phyloP scores from a whole-genome alignment of 1,140 invertebrate species.

The Drosophila leontia region DNA sequence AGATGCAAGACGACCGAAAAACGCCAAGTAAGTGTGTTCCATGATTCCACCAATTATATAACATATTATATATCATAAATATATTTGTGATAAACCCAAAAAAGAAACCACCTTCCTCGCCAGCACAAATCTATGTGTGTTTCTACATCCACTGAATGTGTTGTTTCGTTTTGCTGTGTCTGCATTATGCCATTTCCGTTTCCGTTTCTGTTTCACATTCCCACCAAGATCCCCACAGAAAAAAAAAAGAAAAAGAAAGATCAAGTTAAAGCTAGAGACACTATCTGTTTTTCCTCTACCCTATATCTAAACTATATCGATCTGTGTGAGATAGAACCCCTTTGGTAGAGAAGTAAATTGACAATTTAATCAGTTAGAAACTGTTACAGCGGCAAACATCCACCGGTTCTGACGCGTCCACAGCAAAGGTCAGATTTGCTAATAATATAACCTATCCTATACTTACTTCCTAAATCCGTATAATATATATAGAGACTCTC shows the following conservation, averaged over 20 bases:
- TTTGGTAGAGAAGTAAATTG: slow-evolving; percentile 1
- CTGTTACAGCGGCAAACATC: slow-evolving; percentile 82
- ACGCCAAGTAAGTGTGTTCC: slow-evolving; percentile 92
- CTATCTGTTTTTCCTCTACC: background rate
- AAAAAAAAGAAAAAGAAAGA: background rate
- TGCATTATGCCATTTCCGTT: slow-evolving; percentile 15
- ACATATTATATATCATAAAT: background rate
- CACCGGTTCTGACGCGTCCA: slow-evolving; percentile 74
- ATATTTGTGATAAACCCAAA: slow-evolving; percentile 8
- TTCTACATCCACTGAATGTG: slow-evolving; percentile 18
- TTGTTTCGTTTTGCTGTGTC: slow-evolving; percentile 28
- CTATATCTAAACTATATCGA: background rate
- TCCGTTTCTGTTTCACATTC: slow-evolving; percentile 14
- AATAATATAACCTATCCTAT: slow-evolving; percentile 26
- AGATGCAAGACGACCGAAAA: slow-evolving; percentile 88
- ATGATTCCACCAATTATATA: slow-evolving; percentile 5
- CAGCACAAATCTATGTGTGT: slow-evolving; percentile 27
- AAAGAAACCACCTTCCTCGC: too few species aligned
- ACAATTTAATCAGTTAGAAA: slow-evolving; percentile 67
- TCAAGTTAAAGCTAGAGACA: background rate
- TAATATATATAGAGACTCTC: background rate
- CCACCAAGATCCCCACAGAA: background rate
- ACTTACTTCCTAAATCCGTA: slow-evolving; percentile 8
- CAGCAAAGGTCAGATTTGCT: slow-evolving; percentile 83
- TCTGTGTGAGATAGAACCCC: slow-evolving; percentile 12